Evolutionary conservation across 1,140 invertebrate species (phyloP), one percentile per base, ranked within the genome.

Genomic region (Sinella curviseta): DNA sequence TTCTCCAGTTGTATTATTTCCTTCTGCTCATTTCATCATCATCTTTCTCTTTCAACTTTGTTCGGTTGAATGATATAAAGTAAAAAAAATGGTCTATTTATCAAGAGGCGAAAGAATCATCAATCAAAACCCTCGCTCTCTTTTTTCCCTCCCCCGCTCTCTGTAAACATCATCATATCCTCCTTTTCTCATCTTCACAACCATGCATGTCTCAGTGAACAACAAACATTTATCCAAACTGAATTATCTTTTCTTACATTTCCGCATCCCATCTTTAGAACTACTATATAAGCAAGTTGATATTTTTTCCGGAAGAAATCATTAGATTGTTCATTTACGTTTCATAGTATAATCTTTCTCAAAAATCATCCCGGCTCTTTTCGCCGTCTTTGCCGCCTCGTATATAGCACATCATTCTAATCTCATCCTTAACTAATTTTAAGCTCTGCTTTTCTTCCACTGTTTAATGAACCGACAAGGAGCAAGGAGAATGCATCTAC

Each of bases 381-480:
- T 65, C 16, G 24, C 57, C 4, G 16, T 48, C 39, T 20, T 48
- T 20, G 20, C 8, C 39, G 20, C 20, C 20, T 48, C 39, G 20
- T 20, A 48, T 12, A 8, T 48, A n/a, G 39, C 8, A 12, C 39
- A 48, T 48, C 39, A 48, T 20, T 48, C 39, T 48, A 48, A 48
- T 48, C 39, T 20, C 39, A 65, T 26, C 57, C 26, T 65, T 26
- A 65, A 65, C 57, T 65, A 17, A 65, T 65, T 65, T 65, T 65
- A 65, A 12, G 16, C 4, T 65, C 24, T n/a, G 26, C 24, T 26
- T 65, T 65, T 26, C 57, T 16, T 26, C 26, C 20, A 12, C 16
- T 65, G 57, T 65, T 65, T 65, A 65, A 65, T 65, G 57, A 65
- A 65, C 57, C 24, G 57, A 65, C 57, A 65, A 26, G 26, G 4